Conservation (phyloP, 2,888 invertebrate genomes). For the Scaptomyza caliginosa region DNA sequence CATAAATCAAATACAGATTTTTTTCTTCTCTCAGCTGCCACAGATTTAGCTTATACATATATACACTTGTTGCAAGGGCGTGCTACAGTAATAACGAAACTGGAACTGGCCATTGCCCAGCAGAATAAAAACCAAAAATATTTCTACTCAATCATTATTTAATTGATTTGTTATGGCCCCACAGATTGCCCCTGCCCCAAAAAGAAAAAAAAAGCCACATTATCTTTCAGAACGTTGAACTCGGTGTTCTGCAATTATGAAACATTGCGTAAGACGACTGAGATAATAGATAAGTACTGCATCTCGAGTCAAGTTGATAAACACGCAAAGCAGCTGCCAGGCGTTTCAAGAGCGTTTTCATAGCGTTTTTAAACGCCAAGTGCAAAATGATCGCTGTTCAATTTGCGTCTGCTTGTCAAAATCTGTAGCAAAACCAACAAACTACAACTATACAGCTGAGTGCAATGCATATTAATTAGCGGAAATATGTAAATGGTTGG, state of each 20-base stretch:
- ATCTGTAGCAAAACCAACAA: not conserved
- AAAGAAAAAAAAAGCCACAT: not conserved
- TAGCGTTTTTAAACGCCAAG: conserved; percentile 26
- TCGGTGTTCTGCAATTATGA: conserved; percentile 19
- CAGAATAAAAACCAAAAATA: not conserved
- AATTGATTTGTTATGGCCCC: conserved; percentile 53
- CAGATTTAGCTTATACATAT: not conserved
- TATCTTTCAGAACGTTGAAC: conserved; percentile 39
- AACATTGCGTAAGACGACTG: conserved; percentile 33
- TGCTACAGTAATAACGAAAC: not conserved
- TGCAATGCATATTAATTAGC: conserved; percentile 69
- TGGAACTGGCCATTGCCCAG: conserved; percentile 22
- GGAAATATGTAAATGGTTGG: conserved; percentile 30
- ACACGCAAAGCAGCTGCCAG: conserved; percentile 21
- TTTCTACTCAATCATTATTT: conserved; percentile 23
- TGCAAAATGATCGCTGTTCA: conserved; percentile 33
- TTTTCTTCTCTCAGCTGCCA: conserved; percentile 6
- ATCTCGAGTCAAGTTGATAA: conserved; percentile 14
- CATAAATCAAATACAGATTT: conserved; percentile 44
- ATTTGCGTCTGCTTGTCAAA: conserved; percentile 28
- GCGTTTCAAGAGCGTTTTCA: conserved; percentile 18
- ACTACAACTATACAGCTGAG: conserved; percentile 19
- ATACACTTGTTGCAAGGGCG: not conserved
- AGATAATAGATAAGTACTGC: not conserved
- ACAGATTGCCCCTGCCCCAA: conserved; percentile 32